Base-by-base conservation (phyloP, 2,888 invertebrate species). In the Beris chalybata region DNA sequence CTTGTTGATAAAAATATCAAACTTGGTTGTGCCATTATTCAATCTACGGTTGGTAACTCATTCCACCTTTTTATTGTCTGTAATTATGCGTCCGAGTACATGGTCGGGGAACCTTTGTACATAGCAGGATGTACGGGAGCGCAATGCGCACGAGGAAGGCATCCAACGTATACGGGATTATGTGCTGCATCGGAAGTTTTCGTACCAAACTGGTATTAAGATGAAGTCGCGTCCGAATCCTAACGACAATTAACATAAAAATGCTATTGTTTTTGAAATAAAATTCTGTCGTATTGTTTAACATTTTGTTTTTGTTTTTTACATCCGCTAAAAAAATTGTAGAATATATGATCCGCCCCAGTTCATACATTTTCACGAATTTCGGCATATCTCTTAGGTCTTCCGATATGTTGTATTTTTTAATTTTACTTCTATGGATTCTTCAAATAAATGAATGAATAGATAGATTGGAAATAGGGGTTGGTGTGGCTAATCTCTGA, bases 1-100 rank as follows among this genome's bases (percentile, higher is more conserved):
- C 11, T 30, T 13, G 0, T 52, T 2, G 52, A 38, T 52, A 50
- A 52, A 38, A 50, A 38, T 4, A 43, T 52, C 1, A 32, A 15
- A 5, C 22, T 61, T 30, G 61, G 61, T 22, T 61, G 61, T 38
- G 52, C 50, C 11, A 52, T 61, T 3, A 11, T 50, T 48, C 32
- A 61, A 6, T 61, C 38, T 22, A 50, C 61, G 12, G 32, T 15
- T 6, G 22, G 15, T 5, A 50, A 15, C 4, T 38, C 43, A 52
- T 50, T 45, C 7, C 43, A 45, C 1, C 6, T 58, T 12, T 45
- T 45, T 29, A 13, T 58, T n/a, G 58, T 58, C 4, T 58, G 58
- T 13, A 58, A 58, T 44, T 58, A 58, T 30, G 44, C 58, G 4
- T 15, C 58, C 22, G 9, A n/a, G 9, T 45, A 44, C 30, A 45